Evolutionary conservation across 2,797 vertebrate species (phyloP).

Genomic region (Mus minutoides): DNA sequence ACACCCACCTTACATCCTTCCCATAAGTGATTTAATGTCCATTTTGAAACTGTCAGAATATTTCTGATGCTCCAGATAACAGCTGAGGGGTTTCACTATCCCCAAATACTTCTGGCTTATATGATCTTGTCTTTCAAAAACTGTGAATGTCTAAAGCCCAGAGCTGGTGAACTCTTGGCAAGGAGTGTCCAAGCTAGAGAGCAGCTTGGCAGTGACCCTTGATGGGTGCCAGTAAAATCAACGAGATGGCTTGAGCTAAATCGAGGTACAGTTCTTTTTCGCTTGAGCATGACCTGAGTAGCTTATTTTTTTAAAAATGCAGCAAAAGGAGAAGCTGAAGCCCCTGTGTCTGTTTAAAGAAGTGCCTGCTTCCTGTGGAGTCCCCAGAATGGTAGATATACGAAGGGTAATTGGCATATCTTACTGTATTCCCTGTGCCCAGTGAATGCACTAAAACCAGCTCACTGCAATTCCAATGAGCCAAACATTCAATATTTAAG

Average conservation of each 20-base stretch:
- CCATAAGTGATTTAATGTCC: constrained; percentile 84
- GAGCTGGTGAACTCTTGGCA: neutral
- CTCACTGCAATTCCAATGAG: neutral
- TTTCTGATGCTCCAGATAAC: constrained; percentile 83
- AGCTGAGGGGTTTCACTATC: neutral
- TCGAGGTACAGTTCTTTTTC: neutral
- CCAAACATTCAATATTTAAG: neutral
- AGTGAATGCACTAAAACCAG: fast-evolving
- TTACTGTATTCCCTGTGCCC: fast-evolving
- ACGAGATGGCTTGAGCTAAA: neutral
- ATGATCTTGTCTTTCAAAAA: neutral
- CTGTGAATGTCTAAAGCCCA: neutral
- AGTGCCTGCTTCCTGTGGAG: neutral
- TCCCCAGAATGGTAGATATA: fast-evolving
- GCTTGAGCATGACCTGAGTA: neutral
- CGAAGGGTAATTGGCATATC: fast-evolving
- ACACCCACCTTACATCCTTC: constrained; percentile 85
- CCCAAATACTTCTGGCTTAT: neutral
- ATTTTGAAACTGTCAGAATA: constrained; percentile 83
- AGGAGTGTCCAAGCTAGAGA: neutral
- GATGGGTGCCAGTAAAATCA: neutral
- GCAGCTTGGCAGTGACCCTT: neutral
- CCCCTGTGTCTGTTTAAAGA: neutral
- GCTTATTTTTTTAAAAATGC: neutral
- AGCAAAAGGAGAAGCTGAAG: neutral